Conservation (phyloP, 92 coral and sea anemone genomes). For the Galaxea fascicularis region DNA sequence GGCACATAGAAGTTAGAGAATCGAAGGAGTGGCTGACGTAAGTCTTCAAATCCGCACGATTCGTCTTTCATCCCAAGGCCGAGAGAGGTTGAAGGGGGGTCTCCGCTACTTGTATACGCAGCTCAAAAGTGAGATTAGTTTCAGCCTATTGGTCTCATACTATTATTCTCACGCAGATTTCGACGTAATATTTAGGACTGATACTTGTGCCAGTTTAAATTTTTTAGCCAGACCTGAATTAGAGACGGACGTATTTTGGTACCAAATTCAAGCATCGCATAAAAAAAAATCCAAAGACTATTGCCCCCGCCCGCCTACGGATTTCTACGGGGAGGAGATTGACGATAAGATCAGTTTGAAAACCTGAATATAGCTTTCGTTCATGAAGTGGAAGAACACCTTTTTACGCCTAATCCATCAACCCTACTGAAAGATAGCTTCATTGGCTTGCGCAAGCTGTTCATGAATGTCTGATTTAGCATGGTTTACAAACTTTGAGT, state of each 20-base stretch:
- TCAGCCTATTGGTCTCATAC: no score
- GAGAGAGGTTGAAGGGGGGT: no score
- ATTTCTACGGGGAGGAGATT: not conserved
- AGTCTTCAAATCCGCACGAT: not conserved
- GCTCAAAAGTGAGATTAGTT: no score
- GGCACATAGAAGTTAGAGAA: not conserved
- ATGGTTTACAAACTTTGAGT: not conserved
- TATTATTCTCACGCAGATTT: no score
- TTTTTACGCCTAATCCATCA: not conserved
- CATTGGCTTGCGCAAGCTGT: not conserved
- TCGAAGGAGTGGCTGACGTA: not conserved
- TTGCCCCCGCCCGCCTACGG: no score
- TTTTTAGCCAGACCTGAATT: no score
- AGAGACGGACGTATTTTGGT: no score
- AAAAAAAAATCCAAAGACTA: no score
- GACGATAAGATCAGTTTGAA: conserved; percentile 23
- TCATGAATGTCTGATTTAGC: not conserved
- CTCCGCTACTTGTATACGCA: no score
- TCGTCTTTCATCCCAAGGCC: not conserved
- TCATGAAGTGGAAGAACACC: conserved; percentile 22
- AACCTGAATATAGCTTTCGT: conserved; percentile 31
- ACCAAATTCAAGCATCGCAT: no score
- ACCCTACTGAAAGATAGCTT: not conserved
- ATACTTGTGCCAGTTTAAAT: no score
- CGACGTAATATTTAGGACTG: no score